Conservation (phyloP, 2,113 vertebrate genomes). For the Apodemus speciosus region DNA sequence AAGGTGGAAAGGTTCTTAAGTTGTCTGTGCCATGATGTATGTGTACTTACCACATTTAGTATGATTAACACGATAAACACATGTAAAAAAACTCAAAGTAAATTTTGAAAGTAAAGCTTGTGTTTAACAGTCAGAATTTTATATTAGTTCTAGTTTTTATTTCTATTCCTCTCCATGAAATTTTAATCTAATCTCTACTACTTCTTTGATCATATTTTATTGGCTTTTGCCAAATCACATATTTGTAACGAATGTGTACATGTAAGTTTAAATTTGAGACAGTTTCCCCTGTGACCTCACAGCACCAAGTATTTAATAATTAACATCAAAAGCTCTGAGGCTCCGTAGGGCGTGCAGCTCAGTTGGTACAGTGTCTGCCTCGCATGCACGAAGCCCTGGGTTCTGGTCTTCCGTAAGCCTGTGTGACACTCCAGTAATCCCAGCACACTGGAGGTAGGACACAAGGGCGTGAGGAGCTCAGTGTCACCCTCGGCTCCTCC, state of each 20-base stretch:
- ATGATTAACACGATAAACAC: neutral
- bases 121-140: neutral
- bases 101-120: neutral
- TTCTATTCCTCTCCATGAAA: neutral
- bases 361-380: neutral
- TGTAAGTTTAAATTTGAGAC: neutral
- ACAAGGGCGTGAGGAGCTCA: neutral
- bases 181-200: neutral
- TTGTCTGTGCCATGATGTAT: neutral
- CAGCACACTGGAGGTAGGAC: neutral
- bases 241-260: neutral
- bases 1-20: neutral
- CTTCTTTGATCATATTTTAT: constrained; percentile 1
- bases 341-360: neutral
- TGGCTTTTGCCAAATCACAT: neutral
- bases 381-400: neutral
- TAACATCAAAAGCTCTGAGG: neutral
- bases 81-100: neutral
- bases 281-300: neutral
- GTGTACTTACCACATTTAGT: neutral
- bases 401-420: neutral
- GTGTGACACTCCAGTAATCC: neutral
- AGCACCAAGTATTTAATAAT: neutral
- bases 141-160: neutral
- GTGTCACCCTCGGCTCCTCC: neutral